Evolutionary conservation across 92 coral and sea anemone species (phyloP).

Genomic region (Isaurus tuberculatus): DNA sequence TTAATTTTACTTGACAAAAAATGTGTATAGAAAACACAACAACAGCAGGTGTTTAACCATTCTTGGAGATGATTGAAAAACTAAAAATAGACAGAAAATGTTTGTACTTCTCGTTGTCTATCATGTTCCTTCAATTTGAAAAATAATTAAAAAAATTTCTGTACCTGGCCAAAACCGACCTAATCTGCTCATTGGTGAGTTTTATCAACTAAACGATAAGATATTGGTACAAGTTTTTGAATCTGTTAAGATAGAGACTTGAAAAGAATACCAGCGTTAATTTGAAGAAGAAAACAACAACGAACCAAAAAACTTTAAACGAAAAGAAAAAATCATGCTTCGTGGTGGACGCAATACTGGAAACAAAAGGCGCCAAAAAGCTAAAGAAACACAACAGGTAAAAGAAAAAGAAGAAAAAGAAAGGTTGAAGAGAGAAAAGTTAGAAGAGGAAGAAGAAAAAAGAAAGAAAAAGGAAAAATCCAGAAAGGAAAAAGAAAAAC

Average conservation of each 20-base stretch:
- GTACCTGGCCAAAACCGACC: background rate
- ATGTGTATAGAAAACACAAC: background rate
- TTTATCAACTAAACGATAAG: slow-evolving; percentile 8
- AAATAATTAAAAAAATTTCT: background rate
- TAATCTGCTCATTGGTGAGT: background rate
- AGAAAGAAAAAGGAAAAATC: slow-evolving; percentile 5
- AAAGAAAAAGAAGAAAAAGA: slow-evolving; percentile 39
- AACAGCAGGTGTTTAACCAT: slow-evolving; percentile 28
- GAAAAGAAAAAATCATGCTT: slow-evolving; percentile 4
- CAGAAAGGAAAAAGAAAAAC: background rate
- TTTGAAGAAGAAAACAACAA: background rate
- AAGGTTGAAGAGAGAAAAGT: background rate
- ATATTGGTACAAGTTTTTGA: background rate
- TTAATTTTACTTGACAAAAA: slow-evolving; percentile 9
- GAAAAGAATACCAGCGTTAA: background rate
- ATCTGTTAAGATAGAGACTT: background rate
- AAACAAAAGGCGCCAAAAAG: slow-evolving; percentile 13
- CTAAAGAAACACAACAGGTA: background rate
- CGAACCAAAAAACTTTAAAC: background rate
- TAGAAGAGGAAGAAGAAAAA: slow-evolving; percentile 6
- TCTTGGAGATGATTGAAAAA: slow-evolving; percentile 30
- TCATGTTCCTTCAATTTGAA: slow-evolving; percentile 8
- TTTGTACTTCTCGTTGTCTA: background rate
- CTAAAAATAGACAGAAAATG: background rate
- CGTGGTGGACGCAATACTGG: slow-evolving; percentile 25